These are phyloP conservation scores for Cremastobaeus sp. DNA, from an alignment of 2,888 invertebrate species.

Conservation along the genomic window DNA sequence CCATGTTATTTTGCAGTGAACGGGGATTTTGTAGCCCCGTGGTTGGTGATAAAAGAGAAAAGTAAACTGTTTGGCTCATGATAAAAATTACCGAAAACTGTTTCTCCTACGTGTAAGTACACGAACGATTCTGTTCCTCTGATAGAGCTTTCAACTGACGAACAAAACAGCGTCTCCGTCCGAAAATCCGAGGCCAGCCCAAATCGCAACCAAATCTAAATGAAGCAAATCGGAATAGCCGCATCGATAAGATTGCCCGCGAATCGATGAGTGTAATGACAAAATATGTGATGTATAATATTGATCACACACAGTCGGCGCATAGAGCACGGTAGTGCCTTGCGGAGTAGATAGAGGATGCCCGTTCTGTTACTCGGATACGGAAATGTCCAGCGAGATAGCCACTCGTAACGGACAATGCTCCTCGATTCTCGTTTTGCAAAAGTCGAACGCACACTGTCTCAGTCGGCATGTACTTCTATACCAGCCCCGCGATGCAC, in stretches of 20 bases:
- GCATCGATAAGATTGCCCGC: constrained; percentile 19
- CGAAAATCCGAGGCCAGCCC: too few relatives aligned
- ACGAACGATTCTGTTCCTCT: too few relatives aligned
- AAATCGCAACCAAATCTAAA: too few relatives aligned
- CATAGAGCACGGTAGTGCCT: constrained; percentile 16
- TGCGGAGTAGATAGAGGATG: constrained; percentile 46
- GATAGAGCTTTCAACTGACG: too few relatives aligned
- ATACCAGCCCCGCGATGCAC: constrained; percentile 48
- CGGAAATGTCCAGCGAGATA: constrained; percentile 75
- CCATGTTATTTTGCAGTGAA: too few relatives aligned
- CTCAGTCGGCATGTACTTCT: constrained; percentile 33
- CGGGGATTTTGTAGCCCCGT: too few relatives aligned
- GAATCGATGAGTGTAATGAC: constrained; percentile 46
- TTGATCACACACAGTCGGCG: constrained; percentile 44
- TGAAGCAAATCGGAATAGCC: too few relatives aligned
- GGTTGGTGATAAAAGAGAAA: too few relatives aligned
- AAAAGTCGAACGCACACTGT: constrained; percentile 62
- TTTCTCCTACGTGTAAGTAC: too few relatives aligned
- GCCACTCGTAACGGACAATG: constrained; percentile 74
- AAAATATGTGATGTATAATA: constrained; percentile 48
- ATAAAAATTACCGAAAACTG: too few relatives aligned
- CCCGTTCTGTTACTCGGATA: constrained; percentile 65
- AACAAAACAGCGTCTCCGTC: too few relatives aligned
- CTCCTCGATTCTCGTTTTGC: constrained; percentile 69
- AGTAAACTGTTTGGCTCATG: too few relatives aligned